Evolutionary conservation across 2,888 invertebrate genomes (phyloP), one percentile per base, ranked within the genome.

Genomic region (Luperina nickerlii): DNA sequence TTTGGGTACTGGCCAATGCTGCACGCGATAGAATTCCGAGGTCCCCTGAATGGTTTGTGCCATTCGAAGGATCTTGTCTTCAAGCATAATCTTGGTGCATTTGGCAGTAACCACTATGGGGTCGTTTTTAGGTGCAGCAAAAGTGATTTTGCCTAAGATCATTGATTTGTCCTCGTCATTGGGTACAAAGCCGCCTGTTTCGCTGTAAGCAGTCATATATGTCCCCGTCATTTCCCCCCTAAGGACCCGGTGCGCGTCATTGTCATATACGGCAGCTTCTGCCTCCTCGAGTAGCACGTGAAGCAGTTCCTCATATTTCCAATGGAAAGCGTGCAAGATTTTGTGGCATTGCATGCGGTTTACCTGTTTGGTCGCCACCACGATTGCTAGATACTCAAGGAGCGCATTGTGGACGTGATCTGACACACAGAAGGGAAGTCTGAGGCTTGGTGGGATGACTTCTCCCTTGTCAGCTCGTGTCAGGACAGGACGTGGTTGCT

Each of bases 201-300:
- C 51, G 63, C 63, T 79, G 60, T 76, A 85, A 24, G 85, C 85
- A 9, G 48, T 65, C 87, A 84, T 85, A 48, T 85, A 80, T 51
- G 62, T 20, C 24, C 66, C 77, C 18, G 62, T 63, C 75, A 72
- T 76, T 42, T 69, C 24, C 20, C 85, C 85, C n/a, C 2, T n/a
- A n/a, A 86, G 48, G 15, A 86, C 69, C 18, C 45, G 42, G n/a
- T 38, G 62, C 8, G 32, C 66, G 15, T 15, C 27, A 60, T 80
- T 87, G 73, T 85, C 9, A 54, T 81, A 78, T n/a, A 85, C 20
- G 11, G 85, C 84, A 13, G 67, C 85, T 63, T 83, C 84, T 15
- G 87, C 84, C 42, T 87, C 76, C 18, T 81, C 70, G 7, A 85
- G 80, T 27, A 72, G 24, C 18, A 18, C 57, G 27, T 27, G 8